Percentiles rank a stretch among this genome's conserved stretches.
phyloP scores from a whole-genome alignment of 2,797 vertebrate species.

The Simalia tracyae region DNA sequence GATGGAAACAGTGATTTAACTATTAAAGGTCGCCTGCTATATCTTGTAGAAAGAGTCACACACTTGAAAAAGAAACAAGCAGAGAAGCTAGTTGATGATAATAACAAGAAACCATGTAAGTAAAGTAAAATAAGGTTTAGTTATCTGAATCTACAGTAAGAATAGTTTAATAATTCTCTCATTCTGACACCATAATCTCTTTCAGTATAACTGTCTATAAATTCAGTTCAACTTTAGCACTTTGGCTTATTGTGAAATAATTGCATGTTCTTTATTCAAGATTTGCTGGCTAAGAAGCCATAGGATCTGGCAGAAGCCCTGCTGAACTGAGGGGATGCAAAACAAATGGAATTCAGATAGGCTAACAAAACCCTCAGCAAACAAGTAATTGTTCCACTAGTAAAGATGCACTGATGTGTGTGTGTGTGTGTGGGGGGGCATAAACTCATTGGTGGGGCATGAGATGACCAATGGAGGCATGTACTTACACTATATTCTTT shows the following conservation, averaged over 20 bases:
- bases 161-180: not conserved
- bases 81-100: constrained; percentile 81
- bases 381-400: not conserved
- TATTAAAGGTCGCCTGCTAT: constrained; percentile 87
- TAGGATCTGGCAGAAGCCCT: not conserved
- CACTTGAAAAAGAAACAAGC: constrained; percentile 88
- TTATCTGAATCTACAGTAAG: not conserved
- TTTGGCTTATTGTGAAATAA: not conserved
- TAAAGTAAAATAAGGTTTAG: constrained; percentile 28
- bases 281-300: not conserved
- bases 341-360: not conserved
- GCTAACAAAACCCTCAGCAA: not conserved
- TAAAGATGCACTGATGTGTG: not conserved
- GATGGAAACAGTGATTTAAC: constrained; percentile 86
- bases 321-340: not conserved
- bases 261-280: not conserved
- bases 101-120: constrained; percentile 86
- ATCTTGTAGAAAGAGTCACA: constrained; percentile 90
- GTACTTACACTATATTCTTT: not conserved
- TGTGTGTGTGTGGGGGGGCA: not conserved
- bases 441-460: not conserved
- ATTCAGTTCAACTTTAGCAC: not conserved
- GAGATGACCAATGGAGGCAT: not conserved
- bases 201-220: not conserved
- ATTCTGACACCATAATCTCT: not conserved